Conservation (phyloP, 1,140 invertebrate genomes). For the Bathynomus jamesi region DNA sequence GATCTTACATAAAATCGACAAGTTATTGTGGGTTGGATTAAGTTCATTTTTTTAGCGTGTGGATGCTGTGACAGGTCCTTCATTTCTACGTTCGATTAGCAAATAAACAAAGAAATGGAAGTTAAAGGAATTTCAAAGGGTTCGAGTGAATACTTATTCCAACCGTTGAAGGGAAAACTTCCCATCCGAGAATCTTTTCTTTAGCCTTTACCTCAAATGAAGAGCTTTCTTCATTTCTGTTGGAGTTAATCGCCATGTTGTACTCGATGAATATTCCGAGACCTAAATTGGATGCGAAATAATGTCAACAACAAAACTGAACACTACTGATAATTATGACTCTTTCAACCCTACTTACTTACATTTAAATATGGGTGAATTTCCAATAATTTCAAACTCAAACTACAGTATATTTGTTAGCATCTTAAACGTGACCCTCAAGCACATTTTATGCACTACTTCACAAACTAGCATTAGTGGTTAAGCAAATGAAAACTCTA, state of each 20-base stretch:
- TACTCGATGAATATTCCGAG: slow-evolving; percentile 36
- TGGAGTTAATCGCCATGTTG: slow-evolving; percentile 76
- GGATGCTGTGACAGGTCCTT: background rate
- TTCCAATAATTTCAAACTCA: background rate
- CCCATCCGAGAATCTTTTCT: background rate
- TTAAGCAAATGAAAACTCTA: slow-evolving; percentile 55
- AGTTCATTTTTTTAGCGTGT: background rate
- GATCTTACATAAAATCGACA: too few species aligned
- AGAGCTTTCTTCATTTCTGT: slow-evolving; percentile 61
- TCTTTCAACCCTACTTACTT: background rate
- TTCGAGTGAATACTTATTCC: too few species aligned
- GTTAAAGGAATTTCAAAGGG: background rate
- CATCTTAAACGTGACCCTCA: background rate
- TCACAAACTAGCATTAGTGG: slow-evolving; percentile 54
- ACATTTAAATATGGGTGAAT: background rate
- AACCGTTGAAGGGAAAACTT: background rate
- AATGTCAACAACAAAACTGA: background rate
- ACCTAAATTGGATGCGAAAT: slow-evolving; percentile 13
- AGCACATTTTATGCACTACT: slow-evolving; percentile 2
- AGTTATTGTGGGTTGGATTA: background rate
- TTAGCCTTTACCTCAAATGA: slow-evolving; percentile 21
- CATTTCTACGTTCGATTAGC: background rate
- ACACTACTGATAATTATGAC: background rate
- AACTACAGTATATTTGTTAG: slow-evolving; percentile 6
- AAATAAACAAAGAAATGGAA: too few species aligned